Percentiles rank a stretch among this genome's conserved stretches.
Conservation (phyloP, 2,797 vertebrate genomes). For the Lophotriccus pileatus region DNA sequence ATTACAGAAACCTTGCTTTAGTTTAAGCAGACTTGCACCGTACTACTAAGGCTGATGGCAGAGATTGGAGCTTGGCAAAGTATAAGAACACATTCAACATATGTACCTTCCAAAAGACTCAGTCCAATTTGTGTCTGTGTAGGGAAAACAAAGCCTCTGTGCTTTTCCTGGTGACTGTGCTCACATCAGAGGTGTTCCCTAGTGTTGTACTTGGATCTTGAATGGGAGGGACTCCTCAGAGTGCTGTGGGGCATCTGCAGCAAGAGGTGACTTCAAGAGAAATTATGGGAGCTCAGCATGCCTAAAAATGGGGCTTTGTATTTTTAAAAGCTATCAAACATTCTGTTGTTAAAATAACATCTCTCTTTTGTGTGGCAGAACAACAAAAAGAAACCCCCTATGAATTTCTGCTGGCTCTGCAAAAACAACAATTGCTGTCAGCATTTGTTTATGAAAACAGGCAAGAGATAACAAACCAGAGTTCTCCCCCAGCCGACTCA, state of each 20-base stretch:
- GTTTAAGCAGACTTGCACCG: neutral
- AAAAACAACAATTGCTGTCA: neutral
- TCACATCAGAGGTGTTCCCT: neutral
- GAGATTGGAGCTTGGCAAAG: neutral
- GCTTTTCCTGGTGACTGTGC: neutral
- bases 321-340: slow-evolving; percentile 36
- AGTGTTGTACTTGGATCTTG: neutral
- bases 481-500: neutral
- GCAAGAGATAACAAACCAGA: slow-evolving; percentile 1
- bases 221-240: neutral
- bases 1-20: neutral
- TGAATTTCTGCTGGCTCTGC: slow-evolving; percentile 32
- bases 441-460: slow-evolving; percentile 35
- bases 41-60: neutral
- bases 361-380: neutral
- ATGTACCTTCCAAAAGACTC: neutral
- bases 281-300: neutral
- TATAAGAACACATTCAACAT: neutral
- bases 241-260: neutral
- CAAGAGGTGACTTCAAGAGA: neutral
- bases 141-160: neutral
- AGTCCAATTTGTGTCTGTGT: neutral
- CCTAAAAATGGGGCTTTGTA: neutral
- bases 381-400: neutral
- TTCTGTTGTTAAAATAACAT: slow-evolving; percentile 6